Percentiles rank a stretch among this genome's conserved stretches.
phyloP scores from a whole-genome alignment of 2,113 vertebrate species.

The Colaptes auratus region DNA sequence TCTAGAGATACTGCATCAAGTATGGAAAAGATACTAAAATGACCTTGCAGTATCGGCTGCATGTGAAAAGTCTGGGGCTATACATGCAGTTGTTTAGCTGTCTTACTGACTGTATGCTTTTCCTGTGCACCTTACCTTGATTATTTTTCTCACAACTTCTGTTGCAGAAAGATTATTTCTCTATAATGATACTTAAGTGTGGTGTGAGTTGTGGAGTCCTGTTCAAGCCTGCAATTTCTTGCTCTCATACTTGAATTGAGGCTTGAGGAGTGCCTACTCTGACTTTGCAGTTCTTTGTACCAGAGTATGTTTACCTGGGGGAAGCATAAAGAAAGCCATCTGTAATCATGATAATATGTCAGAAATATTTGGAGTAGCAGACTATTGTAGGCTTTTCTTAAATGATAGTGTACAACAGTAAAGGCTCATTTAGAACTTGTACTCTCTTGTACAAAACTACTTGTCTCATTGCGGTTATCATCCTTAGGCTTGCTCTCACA shows the following conservation, averaged over 20 bases:
- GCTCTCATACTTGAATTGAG: not conserved
- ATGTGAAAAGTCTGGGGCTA: not conserved
- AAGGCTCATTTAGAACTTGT: not conserved
- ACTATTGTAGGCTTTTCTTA: not conserved
- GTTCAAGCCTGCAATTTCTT: not conserved
- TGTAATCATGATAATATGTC: not conserved
- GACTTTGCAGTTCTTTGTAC: not conserved
- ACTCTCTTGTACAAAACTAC: not conserved
- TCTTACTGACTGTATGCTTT: not conserved
- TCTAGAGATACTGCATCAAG: not conserved
- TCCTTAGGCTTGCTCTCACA: not conserved
- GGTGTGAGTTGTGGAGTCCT: not conserved
- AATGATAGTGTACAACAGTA: not conserved
- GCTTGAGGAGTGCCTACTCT: not conserved
- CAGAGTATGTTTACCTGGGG: not conserved
- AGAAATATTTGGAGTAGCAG: not conserved
- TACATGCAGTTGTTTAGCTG: not conserved
- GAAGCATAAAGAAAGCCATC: not conserved
- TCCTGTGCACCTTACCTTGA: not conserved
- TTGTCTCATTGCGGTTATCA: not conserved
- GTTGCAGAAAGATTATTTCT: not conserved
- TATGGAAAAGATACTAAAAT: not conserved
- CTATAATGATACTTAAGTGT: not conserved
- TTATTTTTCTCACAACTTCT: not conserved
- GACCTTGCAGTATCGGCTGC: not conserved